These are phyloP conservation scores for Cydia fagiglandana DNA, from an alignment of 1,140 invertebrate species.

Conservation along the genomic window DNA sequence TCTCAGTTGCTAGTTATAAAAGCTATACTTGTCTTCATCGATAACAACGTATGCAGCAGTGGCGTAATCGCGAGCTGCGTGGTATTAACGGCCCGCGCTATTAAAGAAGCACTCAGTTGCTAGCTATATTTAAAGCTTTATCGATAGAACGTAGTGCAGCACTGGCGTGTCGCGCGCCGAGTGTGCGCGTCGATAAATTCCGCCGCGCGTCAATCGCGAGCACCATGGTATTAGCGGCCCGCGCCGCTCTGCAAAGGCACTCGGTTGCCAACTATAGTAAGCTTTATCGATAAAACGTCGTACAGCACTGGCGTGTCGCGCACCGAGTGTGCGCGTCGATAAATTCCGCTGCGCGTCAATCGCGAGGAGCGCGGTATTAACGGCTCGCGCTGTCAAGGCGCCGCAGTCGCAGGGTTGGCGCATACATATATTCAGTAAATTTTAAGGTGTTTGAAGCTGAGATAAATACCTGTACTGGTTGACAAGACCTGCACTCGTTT, in stretches of 20 bases:
- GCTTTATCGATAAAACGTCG: conserved; percentile 2
- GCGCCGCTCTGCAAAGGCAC: background rate
- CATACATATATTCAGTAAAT: background rate
- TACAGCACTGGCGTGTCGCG: background rate
- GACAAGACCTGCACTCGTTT: no score
- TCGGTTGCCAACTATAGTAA: background rate
- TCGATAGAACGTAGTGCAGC: conserved; percentile 5
- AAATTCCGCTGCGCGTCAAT: conserved; percentile 27
- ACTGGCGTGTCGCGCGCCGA: conserved; percentile 12
- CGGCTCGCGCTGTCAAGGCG: conserved; percentile 13
- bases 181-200: conserved; percentile 27
- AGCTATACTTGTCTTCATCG: background rate
- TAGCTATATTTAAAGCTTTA: background rate
- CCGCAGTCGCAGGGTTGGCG: background rate
- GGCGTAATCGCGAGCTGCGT: background rate
- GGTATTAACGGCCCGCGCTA: background rate
- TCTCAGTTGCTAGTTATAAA: no score
- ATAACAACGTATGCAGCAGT: background rate
- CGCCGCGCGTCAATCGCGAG: conserved; percentile 18
- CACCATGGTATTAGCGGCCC: background rate
- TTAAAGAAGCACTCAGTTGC: background rate
- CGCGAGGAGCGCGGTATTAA: conserved; percentile 20
- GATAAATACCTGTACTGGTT: no score
- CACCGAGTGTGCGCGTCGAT: conserved; percentile 22
- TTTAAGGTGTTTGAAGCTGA: no score